Evolutionary conservation across 2,888 invertebrate species (phyloP).

Genomic region (Spatulosminthurus flaviceps): DNA sequence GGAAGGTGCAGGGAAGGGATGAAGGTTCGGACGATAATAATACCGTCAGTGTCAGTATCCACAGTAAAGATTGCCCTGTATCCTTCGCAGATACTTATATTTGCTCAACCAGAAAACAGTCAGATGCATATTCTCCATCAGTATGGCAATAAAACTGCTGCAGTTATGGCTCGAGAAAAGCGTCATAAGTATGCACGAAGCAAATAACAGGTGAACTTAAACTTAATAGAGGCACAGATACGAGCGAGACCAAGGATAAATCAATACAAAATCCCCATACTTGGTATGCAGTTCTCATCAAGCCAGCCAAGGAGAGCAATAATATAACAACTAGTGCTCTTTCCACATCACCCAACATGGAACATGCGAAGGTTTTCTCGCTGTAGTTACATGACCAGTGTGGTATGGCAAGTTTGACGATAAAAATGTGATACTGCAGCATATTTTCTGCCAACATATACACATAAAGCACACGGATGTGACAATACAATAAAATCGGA

Average conservation of each 20-base stretch:
- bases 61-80: too few relatives aligned
- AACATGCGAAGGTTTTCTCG: slow-evolving; percentile 3
- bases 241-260: slow-evolving; percentile 8
- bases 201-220: background rate
- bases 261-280: slow-evolving; percentile 12
- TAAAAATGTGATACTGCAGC: background rate
- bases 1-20: too few relatives aligned
- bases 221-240: background rate
- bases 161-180: background rate
- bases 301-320: background rate
- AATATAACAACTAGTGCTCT: background rate
- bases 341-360: background rate
- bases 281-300: slow-evolving; percentile 3
- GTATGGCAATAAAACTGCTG: slow-evolving; percentile 1
- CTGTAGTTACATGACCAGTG: too few relatives aligned
- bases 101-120: too few relatives aligned
- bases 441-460: background rate
- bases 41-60: too few relatives aligned
- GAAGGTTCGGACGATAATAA: too few relatives aligned
- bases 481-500: background rate
- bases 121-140: background rate
- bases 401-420: background rate
- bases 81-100: too few relatives aligned
- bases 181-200: slow-evolving; percentile 1
- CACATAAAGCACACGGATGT: background rate